These are phyloP conservation scores for Gorsachius goisagi DNA, from an alignment of 2,113 vertebrate genomes.

Conservation along the genomic window DNA sequence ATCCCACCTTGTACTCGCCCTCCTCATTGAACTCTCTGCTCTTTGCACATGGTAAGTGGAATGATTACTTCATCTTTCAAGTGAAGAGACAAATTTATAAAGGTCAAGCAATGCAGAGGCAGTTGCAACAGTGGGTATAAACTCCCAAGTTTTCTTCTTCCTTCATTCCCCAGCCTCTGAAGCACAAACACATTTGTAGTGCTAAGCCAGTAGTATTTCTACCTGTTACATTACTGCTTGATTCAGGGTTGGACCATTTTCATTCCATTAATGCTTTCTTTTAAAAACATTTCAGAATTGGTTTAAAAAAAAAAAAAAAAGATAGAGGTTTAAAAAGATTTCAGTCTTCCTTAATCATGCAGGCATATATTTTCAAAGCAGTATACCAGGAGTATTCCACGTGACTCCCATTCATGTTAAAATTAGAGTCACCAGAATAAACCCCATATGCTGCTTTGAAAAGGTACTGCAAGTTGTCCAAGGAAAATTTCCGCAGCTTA, in stretches of 20 bases:
- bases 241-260: not conserved
- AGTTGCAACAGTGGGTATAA: not conserved
- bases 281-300: constrained; percentile 14
- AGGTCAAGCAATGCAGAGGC: not conserved
- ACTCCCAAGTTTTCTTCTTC: not conserved
- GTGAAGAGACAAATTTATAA: not conserved
- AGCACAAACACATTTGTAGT: not conserved
- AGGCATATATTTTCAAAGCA: constrained; percentile 62
- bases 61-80: not conserved
- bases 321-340: constrained; percentile 1
- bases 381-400: constrained; percentile 48
- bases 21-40: not conserved
- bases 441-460: constrained; percentile 66
- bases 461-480: constrained; percentile 55
- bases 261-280: constrained; percentile 13
- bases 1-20: not conserved
- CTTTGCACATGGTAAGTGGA: not conserved
- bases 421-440: constrained; percentile 70
- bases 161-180: not conserved
- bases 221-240: not conserved
- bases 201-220: not conserved
- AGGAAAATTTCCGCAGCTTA: constrained; percentile 44
- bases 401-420: constrained; percentile 70
- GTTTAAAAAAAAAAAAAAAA: not conserved
- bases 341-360: constrained; percentile 41